Conservation (phyloP, 1,140 invertebrate species). For the Meloidogyne hapla region DNA sequence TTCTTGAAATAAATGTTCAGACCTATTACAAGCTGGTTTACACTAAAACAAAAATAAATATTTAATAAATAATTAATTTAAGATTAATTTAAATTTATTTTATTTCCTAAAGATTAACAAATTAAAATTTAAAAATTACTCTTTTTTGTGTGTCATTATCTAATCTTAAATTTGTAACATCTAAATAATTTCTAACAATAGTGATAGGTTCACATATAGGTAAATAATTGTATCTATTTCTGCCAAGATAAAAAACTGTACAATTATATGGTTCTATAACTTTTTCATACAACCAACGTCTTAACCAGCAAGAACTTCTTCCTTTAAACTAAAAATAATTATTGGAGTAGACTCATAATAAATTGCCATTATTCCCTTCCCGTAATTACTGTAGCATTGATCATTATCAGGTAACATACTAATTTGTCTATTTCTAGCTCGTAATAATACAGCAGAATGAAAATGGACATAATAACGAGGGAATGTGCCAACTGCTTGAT, state of each 20-base stretch:
- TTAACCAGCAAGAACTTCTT: conserved; percentile 6
- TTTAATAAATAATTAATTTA: too few relatives aligned
- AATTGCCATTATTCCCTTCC: background rate
- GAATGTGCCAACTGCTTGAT: conserved; percentile 22
- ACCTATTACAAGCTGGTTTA: conserved; percentile 11
- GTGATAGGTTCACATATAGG: conserved; percentile 38
- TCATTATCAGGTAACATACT: conserved; percentile 29
- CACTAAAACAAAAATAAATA: conserved; percentile 8
- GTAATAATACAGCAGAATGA: conserved; percentile 15
- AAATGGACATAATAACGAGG: conserved; percentile 32
- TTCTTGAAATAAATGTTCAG: conserved; percentile 13
- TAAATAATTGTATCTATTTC: conserved; percentile 14
- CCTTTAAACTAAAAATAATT: conserved; percentile 15
- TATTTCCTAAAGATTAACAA: too few relatives aligned
- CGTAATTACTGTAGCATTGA: conserved; percentile 16
- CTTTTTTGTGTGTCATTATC: background rate
- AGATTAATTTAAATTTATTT: too few relatives aligned
- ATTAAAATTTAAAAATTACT: background rate
- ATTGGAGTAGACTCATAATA: background rate
- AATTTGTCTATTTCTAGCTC: conserved; percentile 18
- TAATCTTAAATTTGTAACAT: conserved; percentile 8
- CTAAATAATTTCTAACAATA: conserved; percentile 39
- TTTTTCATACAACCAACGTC: conserved; percentile 50
- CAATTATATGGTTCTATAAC: conserved; percentile 58
- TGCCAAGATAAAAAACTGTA: conserved; percentile 53